Base-by-base conservation (phyloP, 1,140 invertebrate genomes). In the Drosophila kikkawai region DNA sequence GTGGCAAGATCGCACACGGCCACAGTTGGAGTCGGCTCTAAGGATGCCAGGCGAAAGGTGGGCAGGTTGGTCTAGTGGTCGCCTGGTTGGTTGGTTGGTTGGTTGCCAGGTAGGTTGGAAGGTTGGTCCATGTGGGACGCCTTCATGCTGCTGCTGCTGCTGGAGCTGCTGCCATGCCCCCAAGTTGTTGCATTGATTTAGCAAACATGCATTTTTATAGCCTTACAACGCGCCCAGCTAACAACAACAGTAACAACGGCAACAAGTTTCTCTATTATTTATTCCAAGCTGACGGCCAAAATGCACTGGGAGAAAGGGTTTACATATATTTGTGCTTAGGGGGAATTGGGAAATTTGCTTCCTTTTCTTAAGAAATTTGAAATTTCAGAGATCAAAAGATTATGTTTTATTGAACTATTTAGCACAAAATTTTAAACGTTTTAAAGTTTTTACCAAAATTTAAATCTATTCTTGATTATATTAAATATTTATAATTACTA, bases 161-260 rank as follows among this genome's bases (percentile, higher is more conserved):
- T 57, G 80, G 58, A 37, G 63, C 56, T 61, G 69, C 83, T 86
- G 86, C 82, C 86, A 80, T 91, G 87, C 87, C 86, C 82, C 79
- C 87, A 83, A 91, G 87, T 91, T 91, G 82, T 91, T 91, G 90
- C 90, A 91, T 91, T 91, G 90, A 90, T 91, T 86, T 91, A 91
- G 83, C 85, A 90, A 90, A 90, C 90, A 91, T 91, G 85, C 90
- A 79, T 90, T 90, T 90, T 90, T 90, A 90, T 90, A 90, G 85
- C 85, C 85, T 87, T 90, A 87, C 83, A 87, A 87, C 84, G 84
- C 85, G 84, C 78, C 81, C 85, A 90, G 79, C 50, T 61, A 79
- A 79, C 76, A 79, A 19, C 73, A 78, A 76, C 73, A 75, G 48
- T 53, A 76, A 60, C 75, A 78, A 69, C 75, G 57, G 65, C 74